Base-by-base conservation (phyloP, 2,888 invertebrate genomes). In the Tetheella fluctuosa region DNA sequence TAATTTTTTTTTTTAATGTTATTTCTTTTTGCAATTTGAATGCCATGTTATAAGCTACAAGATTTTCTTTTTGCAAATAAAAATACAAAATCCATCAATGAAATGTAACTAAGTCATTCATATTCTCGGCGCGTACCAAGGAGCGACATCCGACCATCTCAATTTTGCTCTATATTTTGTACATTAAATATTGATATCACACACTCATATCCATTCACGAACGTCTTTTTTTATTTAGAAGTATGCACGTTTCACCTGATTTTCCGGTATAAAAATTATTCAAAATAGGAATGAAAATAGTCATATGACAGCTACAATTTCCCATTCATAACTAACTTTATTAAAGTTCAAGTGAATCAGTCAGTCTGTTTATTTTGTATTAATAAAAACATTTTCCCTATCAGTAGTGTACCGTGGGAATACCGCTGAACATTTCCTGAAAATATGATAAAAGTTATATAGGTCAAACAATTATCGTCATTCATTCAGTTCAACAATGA, bases 371-470 rank as follows among this genome's bases (percentile, higher is more conserved):
- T n/a, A n/a, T n/a, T n/a, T n/a, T n/a, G n/a, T n/a, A n/a, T n/a
- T 34, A 48, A 48, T 10, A 48, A 48, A 48, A 48, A 20, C 10
- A 20, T 17, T 48, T 48, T 48, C 48, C 48, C 48, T 48, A 48
- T 48, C 48, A 15, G 6, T 37, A 15, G 12, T 28, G 42, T 23
- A 57, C 48, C 57, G 57, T 57, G 57, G 57, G 57, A 57, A 57
- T 57, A 12, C 39, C 57, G 56, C 48, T 28, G 48, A 28, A 57
- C 57, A 48, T 57, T 57, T 57, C 57, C 57, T 57, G 57, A 48
- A 57, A 25, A n/a, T 4, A 48, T 17, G 23, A 48, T 48, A 48
- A 57, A 57, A 48, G 10, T 13, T 57, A n/a, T n/a, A 39, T 42
- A 57, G 57, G 57, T 57, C 48, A n/a, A 34, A 34, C 34, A 34